Percentiles rank a stretch among this genome's conserved stretches.
Conservation (phyloP, 92 coral and sea anemone genomes). For the Actinernus sp. region DNA sequence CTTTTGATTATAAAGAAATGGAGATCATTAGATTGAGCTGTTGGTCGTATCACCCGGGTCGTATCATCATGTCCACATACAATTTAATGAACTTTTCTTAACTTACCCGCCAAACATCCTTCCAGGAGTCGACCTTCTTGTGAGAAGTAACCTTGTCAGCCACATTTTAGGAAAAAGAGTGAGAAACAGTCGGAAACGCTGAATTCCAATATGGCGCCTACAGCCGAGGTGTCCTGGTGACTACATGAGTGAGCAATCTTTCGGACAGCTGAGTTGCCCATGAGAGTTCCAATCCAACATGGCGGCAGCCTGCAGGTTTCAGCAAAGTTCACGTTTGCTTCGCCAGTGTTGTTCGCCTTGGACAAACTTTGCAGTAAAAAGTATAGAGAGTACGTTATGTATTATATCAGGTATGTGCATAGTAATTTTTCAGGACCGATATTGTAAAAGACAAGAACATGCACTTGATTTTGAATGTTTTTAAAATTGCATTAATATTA, state of each 20-base stretch:
- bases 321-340: constrained; percentile 30
- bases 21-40: no score
- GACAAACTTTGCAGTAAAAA: constrained; percentile 5
- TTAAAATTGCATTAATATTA: no score
- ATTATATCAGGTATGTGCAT: constrained; percentile 51
- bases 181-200: not conserved
- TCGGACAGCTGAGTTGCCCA: constrained; percentile 16
- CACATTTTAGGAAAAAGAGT: constrained; percentile 43
- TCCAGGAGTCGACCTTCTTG: constrained; percentile 78
- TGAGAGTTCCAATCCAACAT: constrained; percentile 40
- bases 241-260: not conserved
- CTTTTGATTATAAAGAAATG: constrained; percentile 54
- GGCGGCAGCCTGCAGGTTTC: constrained; percentile 50
- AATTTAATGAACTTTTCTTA: no score
- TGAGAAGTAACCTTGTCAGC: constrained; percentile 63
- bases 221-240: constrained; percentile 28
- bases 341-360: constrained; percentile 27
- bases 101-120: constrained; percentile 83
- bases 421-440: no score
- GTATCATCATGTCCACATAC: no score
- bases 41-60: no score
- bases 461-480: no score
- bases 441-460: no score
- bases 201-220: constrained; percentile 34
- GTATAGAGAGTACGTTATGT: not conserved